Percentiles rank a stretch among this genome's conserved stretches.
Conservation (phyloP, 1,140 invertebrate genomes). For the Platorchestia sp. region DNA sequence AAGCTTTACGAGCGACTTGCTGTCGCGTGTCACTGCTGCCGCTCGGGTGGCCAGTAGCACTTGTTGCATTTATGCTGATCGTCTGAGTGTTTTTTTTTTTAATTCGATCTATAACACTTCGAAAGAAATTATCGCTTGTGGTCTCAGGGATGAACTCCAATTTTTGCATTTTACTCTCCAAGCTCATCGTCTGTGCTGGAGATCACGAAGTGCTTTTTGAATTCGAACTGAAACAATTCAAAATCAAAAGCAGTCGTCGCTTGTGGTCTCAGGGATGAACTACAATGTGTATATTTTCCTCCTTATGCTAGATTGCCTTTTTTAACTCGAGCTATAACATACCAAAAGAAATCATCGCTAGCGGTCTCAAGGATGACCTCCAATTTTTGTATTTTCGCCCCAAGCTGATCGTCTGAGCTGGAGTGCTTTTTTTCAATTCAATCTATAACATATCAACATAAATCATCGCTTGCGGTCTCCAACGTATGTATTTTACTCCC, state of each 20-base stretch:
- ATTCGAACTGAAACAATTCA: not conserved
- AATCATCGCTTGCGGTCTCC: not conserved
- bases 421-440: not conserved
- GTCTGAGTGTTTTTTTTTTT: not conserved
- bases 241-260: not conserved
- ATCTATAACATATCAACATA: not conserved
- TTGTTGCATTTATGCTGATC: not conserved
- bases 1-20: not conserved
- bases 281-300: too few species aligned
- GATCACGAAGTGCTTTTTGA: not conserved
- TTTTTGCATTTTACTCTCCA: too few species aligned
- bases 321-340: too few species aligned
- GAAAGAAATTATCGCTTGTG: not conserved
- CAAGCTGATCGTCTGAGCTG: not conserved
- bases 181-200: too few species aligned
- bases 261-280: not conserved
- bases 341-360: too few species aligned
- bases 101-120: not conserved
- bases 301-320: too few species aligned
- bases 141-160: not conserved
- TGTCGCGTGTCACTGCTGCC: not conserved
- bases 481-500: not conserved
- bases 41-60: not conserved
- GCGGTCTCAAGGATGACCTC: too few species aligned
- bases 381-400: too few species aligned